Percentiles rank a stretch among this genome's conserved stretches.
Conservation (phyloP, 1,140 invertebrate species). For the Neodiprion virginianus region DNA sequence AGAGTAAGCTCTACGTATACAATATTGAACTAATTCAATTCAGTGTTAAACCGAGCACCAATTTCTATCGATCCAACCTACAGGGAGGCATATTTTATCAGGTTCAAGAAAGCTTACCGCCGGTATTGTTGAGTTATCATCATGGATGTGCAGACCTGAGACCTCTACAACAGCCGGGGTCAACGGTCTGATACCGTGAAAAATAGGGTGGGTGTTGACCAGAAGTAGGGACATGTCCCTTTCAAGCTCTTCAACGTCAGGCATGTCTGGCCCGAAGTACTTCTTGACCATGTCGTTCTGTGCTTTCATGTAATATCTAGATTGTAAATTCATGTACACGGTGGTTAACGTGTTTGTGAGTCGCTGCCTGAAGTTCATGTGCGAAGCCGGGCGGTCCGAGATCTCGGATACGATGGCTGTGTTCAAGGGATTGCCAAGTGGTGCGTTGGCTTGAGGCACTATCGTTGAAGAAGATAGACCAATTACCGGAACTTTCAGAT, state of each 20-base stretch:
- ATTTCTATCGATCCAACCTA: too few species aligned
- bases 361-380: slow-evolving; percentile 45
- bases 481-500: slow-evolving; percentile 32
- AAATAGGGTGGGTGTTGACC: slow-evolving; percentile 53
- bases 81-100: neutral
- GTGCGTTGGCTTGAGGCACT: slow-evolving; percentile 31
- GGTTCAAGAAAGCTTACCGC: neutral
- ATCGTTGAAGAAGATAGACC: slow-evolving; percentile 28
- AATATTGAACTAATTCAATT: too few species aligned
- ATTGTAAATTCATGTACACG: slow-evolving; percentile 21
- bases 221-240: slow-evolving; percentile 48
- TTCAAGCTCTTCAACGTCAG: slow-evolving; percentile 65
- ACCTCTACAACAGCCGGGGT: slow-evolving; percentile 49
- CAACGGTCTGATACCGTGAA: slow-evolving; percentile 40
- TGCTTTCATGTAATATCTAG: slow-evolving; percentile 25
- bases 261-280: slow-evolving; percentile 65
- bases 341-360: slow-evolving; percentile 35
- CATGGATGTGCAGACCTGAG: slow-evolving; percentile 47
- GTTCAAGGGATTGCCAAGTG: slow-evolving; percentile 35
- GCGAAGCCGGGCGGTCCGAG: slow-evolving; percentile 35
- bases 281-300: slow-evolving; percentile 55
- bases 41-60: too few species aligned
- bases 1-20: too few species aligned
- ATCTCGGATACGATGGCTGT: slow-evolving; percentile 43
- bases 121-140: slow-evolving; percentile 8